Evolutionary conservation across 2,888 invertebrate species (phyloP).

Genomic region (Drosophila prolongata): DNA sequence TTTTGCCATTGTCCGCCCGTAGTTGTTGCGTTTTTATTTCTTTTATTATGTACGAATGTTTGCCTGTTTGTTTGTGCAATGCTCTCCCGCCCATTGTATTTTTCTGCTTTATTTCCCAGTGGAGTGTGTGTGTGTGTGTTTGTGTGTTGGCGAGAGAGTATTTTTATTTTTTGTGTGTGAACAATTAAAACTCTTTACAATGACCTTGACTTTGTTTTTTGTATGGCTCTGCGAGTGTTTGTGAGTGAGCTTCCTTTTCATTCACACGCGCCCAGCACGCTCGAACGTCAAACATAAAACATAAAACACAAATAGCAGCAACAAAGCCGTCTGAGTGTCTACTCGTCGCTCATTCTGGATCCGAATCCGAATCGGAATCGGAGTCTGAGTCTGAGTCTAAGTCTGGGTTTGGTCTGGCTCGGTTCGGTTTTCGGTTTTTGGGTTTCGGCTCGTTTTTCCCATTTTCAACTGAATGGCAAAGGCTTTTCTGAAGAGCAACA

Average conservation of each 20-base stretch:
- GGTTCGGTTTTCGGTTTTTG: slow-evolving; percentile 36
- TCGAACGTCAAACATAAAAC: slow-evolving; percentile 78
- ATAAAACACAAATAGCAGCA: slow-evolving; percentile 69
- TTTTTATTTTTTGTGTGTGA: slow-evolving; percentile 71
- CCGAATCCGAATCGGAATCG: slow-evolving; percentile 55
- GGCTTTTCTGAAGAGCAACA: slow-evolving; percentile 42
- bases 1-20: slow-evolving; percentile 51
- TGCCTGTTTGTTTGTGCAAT: slow-evolving; percentile 75
- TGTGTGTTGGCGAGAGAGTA: slow-evolving; percentile 25
- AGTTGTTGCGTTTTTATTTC: slow-evolving; percentile 73
- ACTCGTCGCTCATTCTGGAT: slow-evolving; percentile 59
- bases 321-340: slow-evolving; percentile 80
- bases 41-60: slow-evolving; percentile 79
- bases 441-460: slow-evolving; percentile 28
- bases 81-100: slow-evolving; percentile 65
- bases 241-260: slow-evolving; percentile 75
- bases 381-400: slow-evolving; percentile 21
- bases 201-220: slow-evolving; percentile 84
- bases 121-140: slow-evolving; percentile 38
- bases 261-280: slow-evolving; percentile 79
- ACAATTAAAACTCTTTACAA: slow-evolving; percentile 84
- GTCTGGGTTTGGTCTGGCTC: slow-evolving; percentile 31
- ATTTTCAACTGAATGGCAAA: slow-evolving; percentile 33
- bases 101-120: slow-evolving; percentile 25
- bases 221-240: slow-evolving; percentile 43